These are phyloP conservation scores for Leucosticte australis DNA, from an alignment of 2,113 vertebrate species.

Conservation along the genomic window DNA sequence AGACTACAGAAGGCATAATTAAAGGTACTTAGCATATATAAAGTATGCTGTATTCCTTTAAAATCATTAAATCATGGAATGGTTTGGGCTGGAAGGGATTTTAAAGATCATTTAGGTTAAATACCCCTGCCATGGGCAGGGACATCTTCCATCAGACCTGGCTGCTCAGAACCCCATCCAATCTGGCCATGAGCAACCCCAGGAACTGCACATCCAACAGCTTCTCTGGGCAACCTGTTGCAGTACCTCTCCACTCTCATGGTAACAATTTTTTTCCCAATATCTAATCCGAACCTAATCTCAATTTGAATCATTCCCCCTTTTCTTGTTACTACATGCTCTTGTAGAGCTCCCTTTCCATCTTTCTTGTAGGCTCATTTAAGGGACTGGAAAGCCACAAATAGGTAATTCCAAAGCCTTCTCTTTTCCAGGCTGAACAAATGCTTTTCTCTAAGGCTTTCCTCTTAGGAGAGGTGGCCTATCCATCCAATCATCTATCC, in stretches of 20 bases:
- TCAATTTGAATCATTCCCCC: not conserved
- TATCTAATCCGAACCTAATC: not conserved
- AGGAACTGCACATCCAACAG: not conserved
- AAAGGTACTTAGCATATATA: not conserved
- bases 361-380: not conserved
- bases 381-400: not conserved
- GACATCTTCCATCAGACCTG: not conserved
- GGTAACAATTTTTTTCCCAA: not conserved
- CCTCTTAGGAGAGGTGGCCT: not conserved
- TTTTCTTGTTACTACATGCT: not conserved
- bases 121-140: not conserved
- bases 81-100: not conserved
- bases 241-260: not conserved
- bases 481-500: not conserved
- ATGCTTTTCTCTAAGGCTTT: not conserved
- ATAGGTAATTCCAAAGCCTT: fast-evolving
- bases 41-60: not conserved
- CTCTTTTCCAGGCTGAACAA: not conserved
- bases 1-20: not conserved
- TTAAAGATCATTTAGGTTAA: not conserved
- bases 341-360: not conserved
- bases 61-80: not conserved
- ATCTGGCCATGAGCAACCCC: not conserved
- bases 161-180: not conserved
- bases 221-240: not conserved